Conservation (phyloP, 2,888 invertebrate genomes). For the Platypus cylindrus region DNA sequence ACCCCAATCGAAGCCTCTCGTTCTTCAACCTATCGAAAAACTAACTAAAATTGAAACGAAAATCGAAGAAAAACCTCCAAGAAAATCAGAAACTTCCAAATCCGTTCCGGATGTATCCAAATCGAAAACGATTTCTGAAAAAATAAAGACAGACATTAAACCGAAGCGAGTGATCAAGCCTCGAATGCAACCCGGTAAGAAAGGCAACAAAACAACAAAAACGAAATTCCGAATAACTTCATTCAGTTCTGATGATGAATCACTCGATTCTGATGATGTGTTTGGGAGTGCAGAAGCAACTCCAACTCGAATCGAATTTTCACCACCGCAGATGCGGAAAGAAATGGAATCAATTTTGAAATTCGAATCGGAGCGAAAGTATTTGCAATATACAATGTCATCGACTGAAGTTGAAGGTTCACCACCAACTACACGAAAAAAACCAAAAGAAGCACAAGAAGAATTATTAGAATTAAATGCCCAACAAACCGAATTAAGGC, state of each 20-base stretch:
- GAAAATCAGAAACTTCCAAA: conserved; percentile 14
- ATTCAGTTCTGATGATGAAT: conserved; percentile 65
- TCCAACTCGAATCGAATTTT: conserved; percentile 57
- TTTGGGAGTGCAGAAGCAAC: conserved; percentile 65
- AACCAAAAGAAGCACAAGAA: conserved; percentile 41
- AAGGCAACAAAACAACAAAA: conserved; percentile 48
- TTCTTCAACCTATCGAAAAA: conserved; percentile 21
- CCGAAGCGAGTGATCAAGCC: conserved; percentile 51
- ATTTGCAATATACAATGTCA: conserved; percentile 47
- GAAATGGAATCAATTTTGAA: conserved; percentile 63
- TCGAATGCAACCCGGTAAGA: conserved; percentile 46
- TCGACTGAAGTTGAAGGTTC: conserved; percentile 68
- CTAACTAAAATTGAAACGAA: conserved; percentile 19
- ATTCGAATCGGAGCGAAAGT: conserved; percentile 58
- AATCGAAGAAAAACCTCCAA: conserved; percentile 22
- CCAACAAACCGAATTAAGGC: conserved; percentile 47
- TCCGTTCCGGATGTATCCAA: conserved; percentile 21
- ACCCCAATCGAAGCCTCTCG: conserved; percentile 24
- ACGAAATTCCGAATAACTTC: conserved; percentile 61
- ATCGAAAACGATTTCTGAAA: conserved; percentile 33
- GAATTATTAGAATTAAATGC: conserved; percentile 49
- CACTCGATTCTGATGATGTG: conserved; percentile 63
- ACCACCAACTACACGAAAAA: conserved; percentile 58
- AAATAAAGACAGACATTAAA: conserved; percentile 48
- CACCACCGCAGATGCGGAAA: conserved; percentile 62